A percentile compares a stretch with the other conserved stretches of the same genome.
These are phyloP conservation scores for Semnopithecus entellus DNA, from an alignment of 2,113 vertebrate genomes.

Conservation along the genomic window DNA sequence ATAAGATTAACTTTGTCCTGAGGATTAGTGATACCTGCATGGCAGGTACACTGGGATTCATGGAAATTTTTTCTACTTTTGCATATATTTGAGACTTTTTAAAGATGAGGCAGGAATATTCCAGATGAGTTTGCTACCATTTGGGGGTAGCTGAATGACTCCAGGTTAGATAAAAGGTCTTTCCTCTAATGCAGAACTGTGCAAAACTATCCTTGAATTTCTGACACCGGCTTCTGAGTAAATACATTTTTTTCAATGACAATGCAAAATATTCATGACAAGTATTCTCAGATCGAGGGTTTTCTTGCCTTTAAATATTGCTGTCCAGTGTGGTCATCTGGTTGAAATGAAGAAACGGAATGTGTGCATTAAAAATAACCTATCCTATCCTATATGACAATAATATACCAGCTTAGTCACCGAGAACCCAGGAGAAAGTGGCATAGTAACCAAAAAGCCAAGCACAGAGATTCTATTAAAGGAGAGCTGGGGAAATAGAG, in stretches of 20 bases:
- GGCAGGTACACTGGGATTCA: rapidly evolving
- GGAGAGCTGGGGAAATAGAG: rapidly evolving
- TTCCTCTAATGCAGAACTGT: background rate
- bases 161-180: background rate
- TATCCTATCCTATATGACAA: background rate
- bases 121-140: background rate
- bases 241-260: background rate
- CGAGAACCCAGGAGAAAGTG: background rate
- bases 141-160: background rate
- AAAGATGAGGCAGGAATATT: background rate
- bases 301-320: background rate
- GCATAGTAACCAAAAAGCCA: background rate
- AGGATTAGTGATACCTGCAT: background rate
- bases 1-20: background rate
- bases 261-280: background rate
- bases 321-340: background rate
- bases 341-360: background rate
- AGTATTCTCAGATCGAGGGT: background rate
- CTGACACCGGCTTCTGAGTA: background rate
- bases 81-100: background rate
- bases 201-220: background rate
- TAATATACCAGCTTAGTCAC: background rate
- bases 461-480: background rate
- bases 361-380: background rate
- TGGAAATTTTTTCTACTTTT: background rate